These are phyloP conservation scores for Notiomystis cincta DNA, from an alignment of 2,113 vertebrate species.

Conservation along the genomic window DNA sequence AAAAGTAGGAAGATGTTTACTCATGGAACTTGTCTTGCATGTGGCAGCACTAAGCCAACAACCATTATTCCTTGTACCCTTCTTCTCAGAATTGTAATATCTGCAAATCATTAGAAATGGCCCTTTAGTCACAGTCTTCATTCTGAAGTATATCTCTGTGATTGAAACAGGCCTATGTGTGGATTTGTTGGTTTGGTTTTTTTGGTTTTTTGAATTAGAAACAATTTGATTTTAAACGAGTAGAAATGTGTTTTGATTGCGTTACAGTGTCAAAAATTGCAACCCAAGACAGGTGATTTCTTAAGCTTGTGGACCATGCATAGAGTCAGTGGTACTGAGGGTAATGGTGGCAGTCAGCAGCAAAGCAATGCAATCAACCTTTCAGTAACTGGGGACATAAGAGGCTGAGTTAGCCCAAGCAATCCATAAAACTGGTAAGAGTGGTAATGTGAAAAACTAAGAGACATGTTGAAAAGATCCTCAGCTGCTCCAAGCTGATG, in stretches of 20 bases:
- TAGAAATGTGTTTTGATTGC: background rate
- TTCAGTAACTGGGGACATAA: accelerated
- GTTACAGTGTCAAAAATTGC: background rate
- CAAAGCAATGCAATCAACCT: background rate
- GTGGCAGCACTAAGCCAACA: background rate
- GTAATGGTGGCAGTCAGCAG: background rate
- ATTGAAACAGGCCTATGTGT: background rate
- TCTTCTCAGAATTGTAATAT: background rate
- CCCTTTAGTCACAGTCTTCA: background rate
- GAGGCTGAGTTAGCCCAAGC: background rate
- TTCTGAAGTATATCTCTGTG: background rate
- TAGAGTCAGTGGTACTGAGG: background rate
- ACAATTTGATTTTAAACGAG: background rate
- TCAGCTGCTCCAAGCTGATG: background rate
- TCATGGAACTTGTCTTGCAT: background rate
- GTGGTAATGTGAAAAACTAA: background rate
- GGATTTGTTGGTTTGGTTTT: too few relatives aligned
- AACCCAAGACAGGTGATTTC: background rate
- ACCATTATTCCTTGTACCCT: background rate
- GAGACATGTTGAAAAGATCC: background rate
- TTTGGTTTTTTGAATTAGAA: background rate
- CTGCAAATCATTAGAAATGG: background rate
- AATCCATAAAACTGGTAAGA: background rate
- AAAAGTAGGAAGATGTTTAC: background rate
- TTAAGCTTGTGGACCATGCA: background rate